These are phyloP conservation scores for Drosophila picticornis DNA, from an alignment of 2,888 invertebrate genomes.

Conservation along the genomic window DNA sequence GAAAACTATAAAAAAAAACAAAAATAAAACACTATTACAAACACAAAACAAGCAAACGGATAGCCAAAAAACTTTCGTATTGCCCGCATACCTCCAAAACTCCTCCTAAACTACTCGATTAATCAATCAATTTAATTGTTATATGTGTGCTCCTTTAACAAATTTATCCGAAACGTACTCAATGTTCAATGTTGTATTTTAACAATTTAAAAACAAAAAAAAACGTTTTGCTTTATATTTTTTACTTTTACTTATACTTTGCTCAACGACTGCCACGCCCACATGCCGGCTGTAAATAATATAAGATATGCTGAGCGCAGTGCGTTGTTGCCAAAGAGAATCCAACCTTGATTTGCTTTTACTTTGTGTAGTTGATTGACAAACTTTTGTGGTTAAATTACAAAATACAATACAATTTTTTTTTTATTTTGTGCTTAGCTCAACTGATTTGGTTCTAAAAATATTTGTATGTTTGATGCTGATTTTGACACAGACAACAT, in stretches of 20 bases:
- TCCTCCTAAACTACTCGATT: conserved; percentile 35
- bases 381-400: conserved; percentile 24
- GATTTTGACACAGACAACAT: conserved; percentile 54
- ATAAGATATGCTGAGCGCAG: conserved; percentile 55
- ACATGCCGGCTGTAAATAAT: conserved; percentile 60
- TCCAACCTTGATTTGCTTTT: conserved; percentile 47
- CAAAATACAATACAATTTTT: conserved; percentile 29
- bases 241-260: conserved; percentile 27
- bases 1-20: conserved; percentile 26
- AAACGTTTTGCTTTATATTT: conserved; percentile 53
- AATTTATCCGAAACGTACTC: conserved; percentile 64
- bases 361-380: conserved; percentile 54
- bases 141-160: conserved; percentile 50
- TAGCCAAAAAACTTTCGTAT: conserved; percentile 61
- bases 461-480: conserved; percentile 41
- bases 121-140: conserved; percentile 38
- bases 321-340: conserved; percentile 48
- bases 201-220: conserved; percentile 33
- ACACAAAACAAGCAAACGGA: conserved; percentile 28
- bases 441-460: conserved; percentile 62
- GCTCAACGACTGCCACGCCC: conserved; percentile 61
- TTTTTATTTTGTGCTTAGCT: conserved; percentile 69
- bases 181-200: conserved; percentile 81
- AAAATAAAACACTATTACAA: conserved; percentile 59
- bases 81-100: conserved; percentile 50